A percentile compares a stretch with the other conserved stretches of the same genome.
Conservation (phyloP, 1,140 invertebrate genomes). For the Bombus superbus region DNA sequence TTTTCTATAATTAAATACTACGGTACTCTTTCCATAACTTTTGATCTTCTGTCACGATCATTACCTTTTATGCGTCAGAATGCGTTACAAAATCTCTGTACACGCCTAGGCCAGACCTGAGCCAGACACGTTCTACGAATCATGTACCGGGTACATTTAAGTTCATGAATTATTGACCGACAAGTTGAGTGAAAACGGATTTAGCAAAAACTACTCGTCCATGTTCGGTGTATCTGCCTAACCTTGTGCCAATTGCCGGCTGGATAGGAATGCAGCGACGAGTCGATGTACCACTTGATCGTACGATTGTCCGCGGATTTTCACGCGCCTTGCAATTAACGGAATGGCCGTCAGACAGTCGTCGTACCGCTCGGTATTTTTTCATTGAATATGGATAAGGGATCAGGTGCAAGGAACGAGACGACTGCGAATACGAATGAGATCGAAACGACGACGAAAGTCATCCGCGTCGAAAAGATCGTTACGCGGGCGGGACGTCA, state of each 20-base stretch:
- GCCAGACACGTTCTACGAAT: conserved; percentile 1
- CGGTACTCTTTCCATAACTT: not conserved
- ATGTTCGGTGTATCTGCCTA: conserved; percentile 32
- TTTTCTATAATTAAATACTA: not conserved
- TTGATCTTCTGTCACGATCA: not conserved
- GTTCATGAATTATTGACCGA: conserved; percentile 26
- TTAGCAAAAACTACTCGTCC: conserved; percentile 26
- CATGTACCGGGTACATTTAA: not conserved
- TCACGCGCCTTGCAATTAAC: conserved; percentile 18
- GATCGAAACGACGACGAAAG: not conserved
- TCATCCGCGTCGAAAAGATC: not conserved
- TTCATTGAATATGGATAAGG: conserved; percentile 35
- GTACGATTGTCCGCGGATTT: conserved; percentile 7
- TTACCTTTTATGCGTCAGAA: not conserved
- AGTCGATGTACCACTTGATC: conserved; percentile 28
- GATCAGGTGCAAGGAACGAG: not conserved
- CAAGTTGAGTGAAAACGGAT: not conserved
- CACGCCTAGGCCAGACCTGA: not conserved
- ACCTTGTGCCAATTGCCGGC: conserved; percentile 53
- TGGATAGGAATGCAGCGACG: conserved; percentile 33
- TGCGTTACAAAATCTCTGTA: not conserved
- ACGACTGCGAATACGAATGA: not conserved
- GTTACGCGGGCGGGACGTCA: not conserved
- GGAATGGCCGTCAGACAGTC: not conserved
- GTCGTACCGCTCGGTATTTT: conserved; percentile 6